Evolutionary conservation across 2,888 invertebrate genomes (phyloP).

Genomic region (Ormyrus thymus): DNA sequence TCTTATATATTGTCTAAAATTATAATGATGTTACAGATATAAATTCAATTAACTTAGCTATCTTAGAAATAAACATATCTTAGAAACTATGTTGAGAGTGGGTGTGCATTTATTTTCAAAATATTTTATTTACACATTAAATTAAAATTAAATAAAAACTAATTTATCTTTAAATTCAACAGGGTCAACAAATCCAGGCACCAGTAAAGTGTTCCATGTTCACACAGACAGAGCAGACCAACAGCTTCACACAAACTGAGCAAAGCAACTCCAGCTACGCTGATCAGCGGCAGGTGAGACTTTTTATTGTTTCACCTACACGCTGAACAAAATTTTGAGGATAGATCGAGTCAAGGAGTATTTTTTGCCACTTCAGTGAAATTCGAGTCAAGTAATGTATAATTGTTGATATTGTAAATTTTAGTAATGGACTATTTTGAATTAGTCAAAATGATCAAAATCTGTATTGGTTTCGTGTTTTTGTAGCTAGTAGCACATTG

Average conservation of each 20-base stretch:
- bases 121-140: not conserved
- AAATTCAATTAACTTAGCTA: too few relatives aligned
- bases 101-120: too few relatives aligned
- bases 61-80: too few relatives aligned
- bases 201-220: conserved; percentile 73
- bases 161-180: conserved; percentile 41
- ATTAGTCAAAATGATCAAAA: conserved; percentile 22
- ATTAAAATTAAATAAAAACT: not conserved
- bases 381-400: conserved; percentile 54
- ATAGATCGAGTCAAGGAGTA: conserved; percentile 46
- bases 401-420: conserved; percentile 44
- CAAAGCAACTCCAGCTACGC: conserved; percentile 70
- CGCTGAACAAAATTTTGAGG: conserved; percentile 53
- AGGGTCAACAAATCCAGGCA: conserved; percentile 66
- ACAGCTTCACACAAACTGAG: conserved; percentile 70
- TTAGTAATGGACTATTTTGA: conserved; percentile 35
- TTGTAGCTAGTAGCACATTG: conserved; percentile 20
- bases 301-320: conserved; percentile 53
- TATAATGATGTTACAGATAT: too few relatives aligned
- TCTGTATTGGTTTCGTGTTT: not conserved
- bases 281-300: conserved; percentile 69
- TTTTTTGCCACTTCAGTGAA: conserved; percentile 49
- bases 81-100: too few relatives aligned
- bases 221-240: conserved; percentile 71
- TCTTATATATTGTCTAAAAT: too few relatives aligned